Evolutionary conservation across 2,888 invertebrate species (phyloP).

Genomic region (Torymus tubicola): DNA sequence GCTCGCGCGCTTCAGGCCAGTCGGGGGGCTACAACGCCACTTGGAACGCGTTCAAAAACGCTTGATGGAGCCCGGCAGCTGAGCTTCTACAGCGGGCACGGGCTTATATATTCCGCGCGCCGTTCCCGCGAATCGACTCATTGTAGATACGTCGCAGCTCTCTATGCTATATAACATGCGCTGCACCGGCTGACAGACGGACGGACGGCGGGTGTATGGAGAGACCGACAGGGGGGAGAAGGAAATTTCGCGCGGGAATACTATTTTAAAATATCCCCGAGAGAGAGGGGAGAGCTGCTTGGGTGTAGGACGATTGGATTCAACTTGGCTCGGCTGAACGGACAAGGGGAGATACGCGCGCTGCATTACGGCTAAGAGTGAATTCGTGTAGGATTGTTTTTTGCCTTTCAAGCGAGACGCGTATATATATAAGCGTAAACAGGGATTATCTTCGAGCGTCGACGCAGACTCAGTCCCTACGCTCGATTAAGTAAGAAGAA

Average conservation of each 20-base stretch:
- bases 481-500: no score
- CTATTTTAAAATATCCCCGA: slow-evolving; percentile 41
- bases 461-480: background rate
- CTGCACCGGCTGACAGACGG: slow-evolving; percentile 21
- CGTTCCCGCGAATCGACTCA: slow-evolving; percentile 46
- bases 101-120: slow-evolving; percentile 1
- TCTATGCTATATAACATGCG: background rate
- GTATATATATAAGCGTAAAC: background rate
- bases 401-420: background rate
- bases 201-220: no score
- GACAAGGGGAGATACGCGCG: background rate
- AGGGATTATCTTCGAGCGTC: background rate
- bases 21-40: slow-evolving; percentile 64
- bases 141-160: slow-evolving; percentile 42
- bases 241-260: background rate
- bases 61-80: slow-evolving; percentile 62
- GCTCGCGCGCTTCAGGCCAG: slow-evolving; percentile 42
- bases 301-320: slow-evolving; percentile 20
- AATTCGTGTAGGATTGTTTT: slow-evolving; percentile 31
- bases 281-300: background rate
- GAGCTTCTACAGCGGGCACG: background rate
- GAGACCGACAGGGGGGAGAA: background rate
- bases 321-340: slow-evolving; percentile 15
- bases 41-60: slow-evolving; percentile 71
- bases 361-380: slow-evolving; percentile 39